Base-by-base conservation (phyloP, 1,140 invertebrate species). In the Pogonomyrmex californicus region DNA sequence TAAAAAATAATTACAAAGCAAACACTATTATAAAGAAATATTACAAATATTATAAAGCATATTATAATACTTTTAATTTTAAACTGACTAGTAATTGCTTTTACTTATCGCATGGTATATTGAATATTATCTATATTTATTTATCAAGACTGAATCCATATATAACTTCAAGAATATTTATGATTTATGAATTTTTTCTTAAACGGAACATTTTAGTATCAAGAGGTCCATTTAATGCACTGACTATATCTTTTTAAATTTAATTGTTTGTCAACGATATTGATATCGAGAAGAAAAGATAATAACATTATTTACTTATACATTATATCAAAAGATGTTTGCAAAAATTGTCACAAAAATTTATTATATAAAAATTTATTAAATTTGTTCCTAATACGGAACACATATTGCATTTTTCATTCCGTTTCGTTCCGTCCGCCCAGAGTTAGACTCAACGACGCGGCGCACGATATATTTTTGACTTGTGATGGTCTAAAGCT, bases 401-500 rank as follows among this genome's bases (percentile, higher is more conserved):
- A 49, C 3, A 12, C 49, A 70, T 17, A 30, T 38, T 66, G 30
- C 63, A 41, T 60, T 81, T 60, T 71, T 44, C 23, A 44, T 65
- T 36, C 41, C 17, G 36, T 51, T 58, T 58, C 23, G 54, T 12
- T 60, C 14, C 54, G n/a, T 75, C 4, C 58, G 36, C 14, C 41
- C 60, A 62, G 2, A 38, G 47, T 87, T 87, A 91, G 77, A 70
- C 81, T 86, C 81, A 82, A 86, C 71, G 63, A 33, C 38, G 41
- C 71, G 63, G 38, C 38, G 41, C 63, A 60, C 63, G 33, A 30
- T 73, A 66, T 91, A 91, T 91, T 91, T 91, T 88, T 87, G 87
- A 88, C 90, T 85, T 73, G 90, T 83, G 49, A 70, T 38, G 47
- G 81, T 89, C 88, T 87, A 87, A 91, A 63, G 79, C 87, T 91